Conservation (phyloP, 2,797 vertebrate genomes). For the Scarus forsteni region DNA sequence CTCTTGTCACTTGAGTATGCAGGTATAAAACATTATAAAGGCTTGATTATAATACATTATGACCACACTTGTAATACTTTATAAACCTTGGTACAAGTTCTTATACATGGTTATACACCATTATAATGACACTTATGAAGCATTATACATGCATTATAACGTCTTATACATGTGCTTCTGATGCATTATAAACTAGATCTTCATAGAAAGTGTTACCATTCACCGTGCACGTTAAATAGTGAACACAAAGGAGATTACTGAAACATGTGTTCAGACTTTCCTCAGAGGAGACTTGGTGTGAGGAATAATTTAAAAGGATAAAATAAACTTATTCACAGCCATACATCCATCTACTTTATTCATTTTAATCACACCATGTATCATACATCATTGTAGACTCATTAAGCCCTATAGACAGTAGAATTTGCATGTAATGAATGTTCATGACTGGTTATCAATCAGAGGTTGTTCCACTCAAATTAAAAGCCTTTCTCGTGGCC, state of each 20-base stretch:
- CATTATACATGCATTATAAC: too few relatives aligned
- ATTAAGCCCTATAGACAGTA: constrained; percentile 20
- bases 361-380: constrained; percentile 44
- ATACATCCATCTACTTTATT: constrained; percentile 1
- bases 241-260: constrained; percentile 10
- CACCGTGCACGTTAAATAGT: constrained; percentile 19
- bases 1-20: too few relatives aligned
- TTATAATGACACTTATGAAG: too few relatives aligned
- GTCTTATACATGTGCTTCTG: too few relatives aligned
- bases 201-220: neutral
- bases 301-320: neutral
- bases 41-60: too few relatives aligned
- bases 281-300: constrained; percentile 8
- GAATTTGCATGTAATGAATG: constrained; percentile 52
- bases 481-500: constrained; percentile 40
- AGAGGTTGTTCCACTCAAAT: constrained; percentile 34
- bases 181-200: too few relatives aligned
- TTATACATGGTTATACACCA: too few relatives aligned
- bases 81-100: too few relatives aligned
- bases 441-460: constrained; percentile 45
- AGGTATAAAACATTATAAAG: too few relatives aligned
- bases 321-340: constrained; percentile 10
- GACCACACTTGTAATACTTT: too few relatives aligned
- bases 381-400: constrained; percentile 26
- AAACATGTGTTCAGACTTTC: constrained; percentile 7